Base-by-base conservation (phyloP, 2,797 vertebrate species). In the Apogon talboti region DNA sequence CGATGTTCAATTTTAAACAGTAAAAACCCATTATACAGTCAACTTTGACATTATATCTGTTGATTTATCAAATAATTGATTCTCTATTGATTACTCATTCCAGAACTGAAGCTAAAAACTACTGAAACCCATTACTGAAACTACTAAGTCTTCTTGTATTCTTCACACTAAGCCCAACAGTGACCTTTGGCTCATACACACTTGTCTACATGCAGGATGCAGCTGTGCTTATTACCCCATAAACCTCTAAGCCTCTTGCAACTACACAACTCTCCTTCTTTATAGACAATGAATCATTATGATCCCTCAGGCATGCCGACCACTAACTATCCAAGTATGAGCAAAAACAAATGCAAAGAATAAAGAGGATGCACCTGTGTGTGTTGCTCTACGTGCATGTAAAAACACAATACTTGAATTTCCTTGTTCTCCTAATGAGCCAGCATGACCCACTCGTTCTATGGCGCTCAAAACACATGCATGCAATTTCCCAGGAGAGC, bases 171-270 rank as follows among this genome's bases (percentile, higher is more conserved):
- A 3, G 3, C 44, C 38, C 65, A 73, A 60, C 28, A 65, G 24
- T 67, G 58, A 61, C 53, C n/a, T 76, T 65, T 66, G 48, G 19
- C 47, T 66, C 51, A 28, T 43, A 65, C 55, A 48, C 52, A 62
- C 72, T 78, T 41, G 71, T 80, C 78, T 28, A 45, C 70, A 76
- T 21, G 57, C 73, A 80, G 86, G 87, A 87, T 79, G 82, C 87
- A 92, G 86, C 88, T 91, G 90, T 80, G 78, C 76, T 71, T 71
- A 52, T 60, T 66, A 69, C 67, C 65, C 54, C 67, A 52, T 83
- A 85, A 87, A 87, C 77, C 74, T 78, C 73, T 76, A 63, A 51
- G 60, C 18, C 63, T n/a, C 24, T 71, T 37, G 6, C 58, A 71
- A 80, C 76, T 38, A 45, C 64, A 52, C 76, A 67, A 56, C 71